Evolutionary conservation across 2,797 vertebrate genomes (phyloP).

Genomic region (Vultur gryphus): DNA sequence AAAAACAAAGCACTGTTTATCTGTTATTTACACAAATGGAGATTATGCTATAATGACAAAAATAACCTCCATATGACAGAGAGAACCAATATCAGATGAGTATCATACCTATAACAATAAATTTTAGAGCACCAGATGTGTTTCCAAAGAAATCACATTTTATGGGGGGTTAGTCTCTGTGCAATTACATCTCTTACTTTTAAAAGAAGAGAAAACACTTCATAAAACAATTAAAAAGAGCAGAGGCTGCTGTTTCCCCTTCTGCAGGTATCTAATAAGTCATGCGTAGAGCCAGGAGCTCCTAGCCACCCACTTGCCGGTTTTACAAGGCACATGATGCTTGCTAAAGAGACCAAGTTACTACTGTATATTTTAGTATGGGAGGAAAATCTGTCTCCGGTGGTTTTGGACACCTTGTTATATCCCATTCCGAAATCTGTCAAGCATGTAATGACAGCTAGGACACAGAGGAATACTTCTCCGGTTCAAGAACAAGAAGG

Average conservation of each 20-base stretch:
- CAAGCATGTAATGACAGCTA: conserved; percentile 72
- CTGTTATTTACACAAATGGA: background rate
- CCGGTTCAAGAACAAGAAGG: conserved; percentile 64
- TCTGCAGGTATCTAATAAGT: background rate
- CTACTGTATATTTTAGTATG: conserved; percentile 34
- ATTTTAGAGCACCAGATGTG: background rate
- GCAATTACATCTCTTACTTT: background rate
- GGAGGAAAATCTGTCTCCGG: conserved; percentile 48
- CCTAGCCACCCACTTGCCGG: background rate
- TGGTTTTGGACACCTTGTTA: conserved; percentile 76
- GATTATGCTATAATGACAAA: background rate
- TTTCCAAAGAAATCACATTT: background rate
- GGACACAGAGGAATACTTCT: conserved; percentile 63
- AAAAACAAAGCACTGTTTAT: background rate
- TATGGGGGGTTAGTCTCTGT: background rate
- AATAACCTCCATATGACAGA: background rate
- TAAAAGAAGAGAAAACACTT: background rate
- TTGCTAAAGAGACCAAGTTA: conserved; percentile 24
- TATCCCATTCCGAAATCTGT: conserved; percentile 74
- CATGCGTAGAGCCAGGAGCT: background rate
- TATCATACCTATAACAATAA: background rate
- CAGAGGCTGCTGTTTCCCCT: background rate
- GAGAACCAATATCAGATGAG: background rate
- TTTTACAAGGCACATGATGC: conserved; percentile 1
- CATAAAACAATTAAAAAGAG: background rate